Evolutionary conservation across 2,113 vertebrate genomes (phyloP), one percentile per base, ranked within the genome.

Genomic region (Phylloscopus trochiloides): DNA sequence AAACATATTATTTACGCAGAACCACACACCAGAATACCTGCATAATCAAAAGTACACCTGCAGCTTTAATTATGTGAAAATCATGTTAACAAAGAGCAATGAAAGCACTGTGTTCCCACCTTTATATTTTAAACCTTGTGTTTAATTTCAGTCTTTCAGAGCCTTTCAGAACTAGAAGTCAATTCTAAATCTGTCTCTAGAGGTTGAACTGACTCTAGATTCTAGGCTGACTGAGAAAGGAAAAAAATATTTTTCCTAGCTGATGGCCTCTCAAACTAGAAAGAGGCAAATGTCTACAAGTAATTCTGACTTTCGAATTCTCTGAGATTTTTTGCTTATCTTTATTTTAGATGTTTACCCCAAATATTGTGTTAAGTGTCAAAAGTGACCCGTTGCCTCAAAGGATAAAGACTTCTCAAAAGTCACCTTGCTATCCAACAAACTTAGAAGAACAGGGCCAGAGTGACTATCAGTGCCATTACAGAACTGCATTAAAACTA

Each of bases 11-110:
- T 92, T 91, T 87, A 76, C 43, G 6, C 17, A 59, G 78, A 94
- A 57, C 25, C 31, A 86, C 72, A 68, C 84, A 88, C 19, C 34
- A 90, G 67, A 95, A 95, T 90, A 91, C 77, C 88, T 90, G 52
- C 21, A 73, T 51, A 94, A 89, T 75, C 88, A 93, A 52, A 95
- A 71, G 75, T 61, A 93, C 77, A 91, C 87, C 86, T 90, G 81
- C 85, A 88, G 88, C 52, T 96, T 95, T 94, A 94, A 95, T 96
- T 95, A 86, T 65, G 61, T 54, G 42, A 77, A 88, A 93, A 79
- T 58, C 36, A 61, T 61, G 20, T 12, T 61, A 86, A 84, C 32
- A 88, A 88, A 79, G 58, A 76, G 59, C 36, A 79, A 61, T 36
- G 72, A 36, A 90, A 88, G 22, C 36, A 55, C 42, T 3, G 10